Percentiles rank a stretch among this genome's conserved stretches.
Evolutionary conservation across 2,888 invertebrate genomes (phyloP).

Genomic region (Copidosoma aretas): DNA sequence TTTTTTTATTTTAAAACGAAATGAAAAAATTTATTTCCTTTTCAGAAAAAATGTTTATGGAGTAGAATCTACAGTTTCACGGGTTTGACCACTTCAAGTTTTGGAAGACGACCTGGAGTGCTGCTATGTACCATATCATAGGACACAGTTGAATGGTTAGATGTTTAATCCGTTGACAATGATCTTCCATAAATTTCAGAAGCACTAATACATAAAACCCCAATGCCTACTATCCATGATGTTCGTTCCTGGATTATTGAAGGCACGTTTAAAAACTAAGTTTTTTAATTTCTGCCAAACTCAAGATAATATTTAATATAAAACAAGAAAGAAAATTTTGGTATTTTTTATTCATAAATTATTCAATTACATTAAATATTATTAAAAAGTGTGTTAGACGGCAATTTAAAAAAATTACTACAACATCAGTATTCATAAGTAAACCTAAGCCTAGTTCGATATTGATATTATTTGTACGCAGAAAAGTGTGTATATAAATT

Average conservation of each 20-base stretch:
- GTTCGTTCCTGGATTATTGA: neutral
- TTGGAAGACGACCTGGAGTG: neutral
- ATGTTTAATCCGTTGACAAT: neutral
- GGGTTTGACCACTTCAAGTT: neutral
- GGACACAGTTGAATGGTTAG: constrained; percentile 1
- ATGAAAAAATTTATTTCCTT: neutral
- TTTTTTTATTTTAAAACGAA: neutral
- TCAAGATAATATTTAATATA: too few relatives aligned
- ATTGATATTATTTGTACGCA: too few relatives aligned
- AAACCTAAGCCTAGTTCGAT: too few relatives aligned
- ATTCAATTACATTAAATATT: too few relatives aligned
- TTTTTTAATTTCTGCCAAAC: too few relatives aligned
- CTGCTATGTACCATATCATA: neutral
- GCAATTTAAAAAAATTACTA: too few relatives aligned
- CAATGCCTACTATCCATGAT: neutral
- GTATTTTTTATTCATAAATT: too few relatives aligned
- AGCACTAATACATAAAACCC: neutral
- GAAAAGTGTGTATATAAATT: too few relatives aligned
- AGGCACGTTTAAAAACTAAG: too few relatives aligned
- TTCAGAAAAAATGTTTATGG: neutral
- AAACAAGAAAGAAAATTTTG: too few relatives aligned
- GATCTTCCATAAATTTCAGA: neutral
- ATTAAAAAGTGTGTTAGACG: too few relatives aligned
- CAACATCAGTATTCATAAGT: too few relatives aligned
- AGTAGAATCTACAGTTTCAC: neutral